phyloP scores from a whole-genome alignment of 2,797 vertebrate genomes.

The Phoebastria nigripes region DNA sequence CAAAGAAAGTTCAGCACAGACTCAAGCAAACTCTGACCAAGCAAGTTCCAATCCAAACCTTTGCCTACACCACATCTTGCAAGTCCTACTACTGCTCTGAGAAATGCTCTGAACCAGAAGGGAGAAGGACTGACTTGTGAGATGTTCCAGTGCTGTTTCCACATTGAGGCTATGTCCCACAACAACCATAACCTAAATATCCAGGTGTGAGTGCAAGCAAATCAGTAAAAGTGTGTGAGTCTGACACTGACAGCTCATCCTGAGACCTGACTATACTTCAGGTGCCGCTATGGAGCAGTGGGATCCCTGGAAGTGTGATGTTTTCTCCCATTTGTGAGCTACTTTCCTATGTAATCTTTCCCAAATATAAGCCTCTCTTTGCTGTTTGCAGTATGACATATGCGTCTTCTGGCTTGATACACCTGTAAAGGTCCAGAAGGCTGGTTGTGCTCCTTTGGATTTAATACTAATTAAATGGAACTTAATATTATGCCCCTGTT shows the following conservation, averaged over 20 bases:
- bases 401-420: neutral
- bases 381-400: neutral
- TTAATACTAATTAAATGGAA: neutral
- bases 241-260: neutral
- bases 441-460: neutral
- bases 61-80: neutral
- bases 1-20: neutral
- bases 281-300: neutral
- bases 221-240: neutral
- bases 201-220: neutral
- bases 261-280: neutral
- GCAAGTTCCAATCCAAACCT: neutral
- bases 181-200: neutral
- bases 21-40: neutral
- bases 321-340: neutral
- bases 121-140: neutral
- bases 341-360: neutral
- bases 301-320: neutral
- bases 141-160: neutral
- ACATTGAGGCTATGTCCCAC: neutral
- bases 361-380: neutral
- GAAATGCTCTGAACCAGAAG: neutral
- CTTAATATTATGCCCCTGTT: neutral
- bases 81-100: neutral
- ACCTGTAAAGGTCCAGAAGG: neutral